These are phyloP conservation scores for Trissolcus basalis DNA, from an alignment of 1,140 invertebrate species.

Conservation along the genomic window DNA sequence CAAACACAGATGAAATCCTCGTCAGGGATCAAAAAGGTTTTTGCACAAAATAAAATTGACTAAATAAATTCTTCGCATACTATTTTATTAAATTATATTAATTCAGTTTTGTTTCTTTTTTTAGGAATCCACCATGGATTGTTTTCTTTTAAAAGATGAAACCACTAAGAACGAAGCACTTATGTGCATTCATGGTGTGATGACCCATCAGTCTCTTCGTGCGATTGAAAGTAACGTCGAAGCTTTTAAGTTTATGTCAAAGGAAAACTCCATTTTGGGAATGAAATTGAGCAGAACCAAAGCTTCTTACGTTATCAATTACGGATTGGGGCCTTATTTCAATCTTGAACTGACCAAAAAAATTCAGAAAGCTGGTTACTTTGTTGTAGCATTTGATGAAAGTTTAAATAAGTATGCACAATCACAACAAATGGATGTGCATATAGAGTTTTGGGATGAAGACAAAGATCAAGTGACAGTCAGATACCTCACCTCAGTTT, in stretches of 20 bases:
- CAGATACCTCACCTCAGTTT: slow-evolving; percentile 25
- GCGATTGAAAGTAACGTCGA: slow-evolving; percentile 1
- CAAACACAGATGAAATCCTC: neutral
- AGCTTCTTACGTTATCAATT: slow-evolving; percentile 4
- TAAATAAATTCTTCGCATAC: neutral
- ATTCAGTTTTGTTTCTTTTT: neutral
- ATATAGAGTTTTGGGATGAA: slow-evolving; percentile 1
- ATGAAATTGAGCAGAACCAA: slow-evolving; percentile 10
- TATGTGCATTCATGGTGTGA: slow-evolving; percentile 12
- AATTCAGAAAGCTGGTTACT: neutral
- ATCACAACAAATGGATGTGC: slow-evolving; percentile 35
- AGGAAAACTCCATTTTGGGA: neutral
- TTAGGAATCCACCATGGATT: neutral
- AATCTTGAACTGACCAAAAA: slow-evolving; percentile 1
- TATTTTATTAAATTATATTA: neutral
- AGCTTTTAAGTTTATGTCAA: slow-evolving; percentile 10
- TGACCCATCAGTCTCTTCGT: slow-evolving; percentile 13
- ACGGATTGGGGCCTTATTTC: slow-evolving; percentile 4
- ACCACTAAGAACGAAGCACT: slow-evolving; percentile 2
- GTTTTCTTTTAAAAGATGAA: slow-evolving; percentile 7
- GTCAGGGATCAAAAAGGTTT: neutral
- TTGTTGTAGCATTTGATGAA: slow-evolving; percentile 44
- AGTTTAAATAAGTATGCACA: slow-evolving; percentile 44
- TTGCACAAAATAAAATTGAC: no score
- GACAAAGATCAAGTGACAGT: slow-evolving; percentile 8